A percentile compares a stretch with the other conserved stretches of the same genome.
Conservation (phyloP, 1,140 invertebrate species). For the Grapholita molesta region DNA sequence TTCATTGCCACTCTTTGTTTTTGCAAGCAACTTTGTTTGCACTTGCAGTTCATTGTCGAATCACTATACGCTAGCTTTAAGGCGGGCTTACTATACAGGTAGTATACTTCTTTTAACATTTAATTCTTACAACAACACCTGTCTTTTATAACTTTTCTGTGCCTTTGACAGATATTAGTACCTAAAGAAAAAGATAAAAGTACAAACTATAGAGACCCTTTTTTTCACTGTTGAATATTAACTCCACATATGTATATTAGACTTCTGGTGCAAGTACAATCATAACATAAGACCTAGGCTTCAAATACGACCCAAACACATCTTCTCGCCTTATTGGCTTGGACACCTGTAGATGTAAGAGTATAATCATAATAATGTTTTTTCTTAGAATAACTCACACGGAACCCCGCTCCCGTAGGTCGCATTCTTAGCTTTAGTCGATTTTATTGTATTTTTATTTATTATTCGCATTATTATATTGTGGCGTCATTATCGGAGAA, state of each 20-base stretch:
- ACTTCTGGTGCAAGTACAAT: no score
- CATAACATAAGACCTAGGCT: no score
- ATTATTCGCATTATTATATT: conserved; percentile 78
- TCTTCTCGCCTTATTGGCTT: no score
- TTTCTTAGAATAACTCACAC: neutral
- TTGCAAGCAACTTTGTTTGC: neutral
- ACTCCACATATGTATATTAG: no score
- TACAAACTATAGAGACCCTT: no score
- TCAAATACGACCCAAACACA: no score
- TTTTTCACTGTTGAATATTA: no score
- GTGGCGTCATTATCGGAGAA: conserved; percentile 77
- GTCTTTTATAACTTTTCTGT: neutral
- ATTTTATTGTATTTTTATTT: conserved; percentile 44
- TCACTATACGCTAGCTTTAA: neutral
- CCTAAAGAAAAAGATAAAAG: neutral
- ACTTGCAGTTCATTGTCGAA: neutral
- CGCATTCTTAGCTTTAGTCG: neutral
- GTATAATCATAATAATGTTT: neutral
- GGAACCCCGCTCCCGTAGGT: neutral
- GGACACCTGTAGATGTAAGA: no score
- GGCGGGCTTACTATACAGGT: no score
- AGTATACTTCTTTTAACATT: no score
- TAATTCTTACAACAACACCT: neutral
- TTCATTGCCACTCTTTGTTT: neutral
- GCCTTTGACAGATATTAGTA: neutral